Conservation (phyloP, 1,140 invertebrate species). For the Drosophila nikananu region DNA sequence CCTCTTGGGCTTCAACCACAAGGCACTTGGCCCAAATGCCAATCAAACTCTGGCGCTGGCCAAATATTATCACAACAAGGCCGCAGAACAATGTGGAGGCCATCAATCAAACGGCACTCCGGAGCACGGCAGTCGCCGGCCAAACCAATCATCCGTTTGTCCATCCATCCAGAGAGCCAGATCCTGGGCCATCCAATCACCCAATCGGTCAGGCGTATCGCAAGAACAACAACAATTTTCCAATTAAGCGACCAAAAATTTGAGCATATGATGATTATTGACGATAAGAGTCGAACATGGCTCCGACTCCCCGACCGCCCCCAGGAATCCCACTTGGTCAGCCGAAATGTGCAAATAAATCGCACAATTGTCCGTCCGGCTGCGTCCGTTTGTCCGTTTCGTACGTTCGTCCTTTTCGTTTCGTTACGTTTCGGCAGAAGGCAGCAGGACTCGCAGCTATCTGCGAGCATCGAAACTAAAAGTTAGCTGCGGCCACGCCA, state of each 20-base stretch:
- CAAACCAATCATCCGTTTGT: constrained; percentile 61
- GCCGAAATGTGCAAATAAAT: constrained; percentile 80
- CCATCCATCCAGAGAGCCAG: constrained; percentile 42
- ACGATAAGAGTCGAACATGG: constrained; percentile 64
- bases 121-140: constrained; percentile 2
- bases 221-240: constrained; percentile 79
- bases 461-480: constrained; percentile 70
- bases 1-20: background rate
- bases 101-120: constrained; percentile 67
- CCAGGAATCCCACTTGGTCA: constrained; percentile 49
- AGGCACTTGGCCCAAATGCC: constrained; percentile 48
- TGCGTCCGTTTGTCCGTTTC: background rate
- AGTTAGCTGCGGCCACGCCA: constrained; percentile 74
- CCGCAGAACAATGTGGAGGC: constrained; percentile 65
- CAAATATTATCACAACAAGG: constrained; percentile 74
- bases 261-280: constrained; percentile 84
- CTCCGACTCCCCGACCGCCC: constrained; percentile 16
- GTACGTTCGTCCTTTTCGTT: background rate
- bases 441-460: constrained; percentile 27
- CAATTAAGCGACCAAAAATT: constrained; percentile 84
- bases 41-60: constrained; percentile 57
- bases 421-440: constrained; percentile 4
- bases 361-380: constrained; percentile 64
- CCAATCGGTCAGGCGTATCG: constrained; percentile 74
- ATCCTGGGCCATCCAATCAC: constrained; percentile 49